Conservation (phyloP, 2,113 vertebrate species). For the Barbus barbus region DNA sequence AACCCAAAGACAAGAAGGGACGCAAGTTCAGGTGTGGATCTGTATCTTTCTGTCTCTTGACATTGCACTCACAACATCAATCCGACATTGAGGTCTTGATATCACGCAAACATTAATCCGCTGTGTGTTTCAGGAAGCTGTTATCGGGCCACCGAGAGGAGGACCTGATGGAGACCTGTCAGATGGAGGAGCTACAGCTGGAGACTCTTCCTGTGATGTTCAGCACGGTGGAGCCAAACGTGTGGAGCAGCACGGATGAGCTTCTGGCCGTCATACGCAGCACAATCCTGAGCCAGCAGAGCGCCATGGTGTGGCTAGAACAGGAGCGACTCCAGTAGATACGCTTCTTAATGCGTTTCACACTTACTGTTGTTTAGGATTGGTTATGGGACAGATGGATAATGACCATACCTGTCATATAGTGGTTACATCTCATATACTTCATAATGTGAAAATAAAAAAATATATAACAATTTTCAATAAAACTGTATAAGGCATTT, state of each 20-base stretch:
- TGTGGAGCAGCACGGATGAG: constrained; percentile 74
- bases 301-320: constrained; percentile 74
- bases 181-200: constrained; percentile 74
- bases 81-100: background rate
- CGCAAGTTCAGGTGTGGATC: constrained; percentile 70
- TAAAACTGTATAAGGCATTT: no score
- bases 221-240: constrained; percentile 68
- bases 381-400: background rate
- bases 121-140: constrained; percentile 68
- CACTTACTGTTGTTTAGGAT: no score
- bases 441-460: background rate
- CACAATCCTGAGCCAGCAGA: constrained; percentile 73
- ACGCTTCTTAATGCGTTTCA: background rate
- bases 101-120: background rate
- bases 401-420: background rate
- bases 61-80: background rate
- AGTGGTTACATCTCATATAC: background rate
- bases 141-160: constrained; percentile 67
- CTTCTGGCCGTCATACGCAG: constrained; percentile 68
- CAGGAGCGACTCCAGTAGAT: constrained; percentile 66
- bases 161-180: constrained; percentile 69
- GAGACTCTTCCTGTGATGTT: constrained; percentile 73
- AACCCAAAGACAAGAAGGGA: constrained; percentile 75
- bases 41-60: background rate
- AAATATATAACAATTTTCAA: no score